These are phyloP conservation scores for Cordilura impudica DNA, from an alignment of 2,888 invertebrate species.

Conservation along the genomic window DNA sequence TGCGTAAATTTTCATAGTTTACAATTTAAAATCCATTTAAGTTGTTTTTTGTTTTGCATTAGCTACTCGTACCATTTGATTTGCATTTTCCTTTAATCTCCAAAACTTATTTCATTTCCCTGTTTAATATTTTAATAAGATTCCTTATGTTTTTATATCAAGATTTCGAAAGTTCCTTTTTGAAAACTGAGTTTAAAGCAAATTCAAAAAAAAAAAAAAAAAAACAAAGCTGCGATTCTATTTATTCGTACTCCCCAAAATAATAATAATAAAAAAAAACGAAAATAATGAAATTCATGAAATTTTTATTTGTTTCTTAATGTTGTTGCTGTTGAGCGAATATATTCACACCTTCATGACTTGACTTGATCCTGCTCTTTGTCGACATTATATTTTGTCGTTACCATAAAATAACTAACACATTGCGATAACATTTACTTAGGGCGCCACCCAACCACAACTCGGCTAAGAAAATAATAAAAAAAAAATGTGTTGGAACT, in stretches of 20 bases:
- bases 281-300: slow-evolving; percentile 21
- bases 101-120: not conserved
- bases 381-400: not conserved
- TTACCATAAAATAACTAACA: slow-evolving; percentile 7
- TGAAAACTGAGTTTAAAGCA: not conserved
- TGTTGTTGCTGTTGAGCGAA: not conserved
- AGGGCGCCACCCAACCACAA: not conserved
- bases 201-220: not conserved
- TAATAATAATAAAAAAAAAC: not conserved
- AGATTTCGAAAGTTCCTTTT: slow-evolving; percentile 1
- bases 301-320: slow-evolving; percentile 21
- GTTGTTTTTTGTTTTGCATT: not conserved
- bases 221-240: not conserved
- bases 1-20: not conserved
- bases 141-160: not conserved
- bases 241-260: not conserved
- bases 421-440: not conserved
- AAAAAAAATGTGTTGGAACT: too few relatives aligned
- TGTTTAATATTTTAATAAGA: not conserved
- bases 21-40: not conserved
- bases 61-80: not conserved
- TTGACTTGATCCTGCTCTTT: slow-evolving; percentile 1
- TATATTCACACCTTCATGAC: slow-evolving; percentile 18
- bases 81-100: not conserved
- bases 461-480: not conserved